Evolutionary conservation across 2,888 invertebrate species (phyloP).

Genomic region (Zaprionus obscuricornis): DNA sequence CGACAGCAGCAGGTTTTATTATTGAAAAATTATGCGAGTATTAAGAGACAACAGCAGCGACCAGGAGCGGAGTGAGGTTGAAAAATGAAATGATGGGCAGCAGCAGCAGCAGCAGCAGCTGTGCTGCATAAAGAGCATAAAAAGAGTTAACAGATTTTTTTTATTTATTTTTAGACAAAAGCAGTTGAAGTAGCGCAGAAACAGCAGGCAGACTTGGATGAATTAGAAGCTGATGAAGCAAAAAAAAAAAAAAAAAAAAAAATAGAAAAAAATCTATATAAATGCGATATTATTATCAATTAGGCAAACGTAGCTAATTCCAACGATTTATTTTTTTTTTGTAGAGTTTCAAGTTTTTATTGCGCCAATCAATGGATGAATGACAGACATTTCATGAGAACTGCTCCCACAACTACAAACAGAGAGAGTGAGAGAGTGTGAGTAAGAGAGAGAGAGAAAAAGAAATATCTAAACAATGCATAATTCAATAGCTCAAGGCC

Average conservation of each 20-base stretch:
- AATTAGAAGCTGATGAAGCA: too few species aligned
- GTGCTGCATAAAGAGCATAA: neutral
- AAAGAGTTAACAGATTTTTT: conserved; percentile 61
- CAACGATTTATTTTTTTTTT: conserved; percentile 11
- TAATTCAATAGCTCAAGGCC: conserved; percentile 64
- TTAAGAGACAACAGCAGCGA: conserved; percentile 21
- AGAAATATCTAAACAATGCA: conserved; percentile 60
- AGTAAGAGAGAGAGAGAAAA: too few species aligned
- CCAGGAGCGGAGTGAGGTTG: conserved; percentile 13
- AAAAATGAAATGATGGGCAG: conserved; percentile 31
- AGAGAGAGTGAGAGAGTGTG: too few species aligned
- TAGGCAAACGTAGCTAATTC: conserved; percentile 67
- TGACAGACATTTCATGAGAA: conserved; percentile 69
- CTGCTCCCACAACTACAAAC: conserved; percentile 62
- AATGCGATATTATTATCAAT: conserved; percentile 75
- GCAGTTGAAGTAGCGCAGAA: too few species aligned
- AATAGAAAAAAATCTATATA: too few species aligned
- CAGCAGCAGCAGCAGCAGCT: conserved; percentile 36
- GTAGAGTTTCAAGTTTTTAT: conserved; percentile 44
- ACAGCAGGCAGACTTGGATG: too few species aligned
- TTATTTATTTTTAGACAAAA: too few species aligned
- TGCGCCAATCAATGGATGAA: conserved; percentile 70
- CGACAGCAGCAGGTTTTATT: conserved; percentile 69
- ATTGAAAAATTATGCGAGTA: conserved; percentile 64
- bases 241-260: too few species aligned